Conservation (phyloP, 2,113 vertebrate genomes). For the Cinclus cinclus region DNA sequence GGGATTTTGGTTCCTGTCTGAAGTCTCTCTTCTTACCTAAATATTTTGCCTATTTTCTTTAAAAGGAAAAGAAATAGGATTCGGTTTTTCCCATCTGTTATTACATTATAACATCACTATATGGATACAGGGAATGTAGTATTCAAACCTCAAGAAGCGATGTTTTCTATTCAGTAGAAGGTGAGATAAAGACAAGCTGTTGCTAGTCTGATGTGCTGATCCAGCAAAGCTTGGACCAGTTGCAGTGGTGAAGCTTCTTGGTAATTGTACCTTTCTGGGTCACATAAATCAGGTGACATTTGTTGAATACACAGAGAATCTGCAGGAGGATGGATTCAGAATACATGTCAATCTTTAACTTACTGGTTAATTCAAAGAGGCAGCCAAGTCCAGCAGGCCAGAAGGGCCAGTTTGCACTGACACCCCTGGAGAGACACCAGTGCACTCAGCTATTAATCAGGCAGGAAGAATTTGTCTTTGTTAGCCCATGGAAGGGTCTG, state of each 20-base stretch:
- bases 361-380: not conserved
- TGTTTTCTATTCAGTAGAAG: not conserved
- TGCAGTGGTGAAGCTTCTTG: not conserved
- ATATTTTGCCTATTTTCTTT: not conserved
- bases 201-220: not conserved
- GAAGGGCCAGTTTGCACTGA: not conserved
- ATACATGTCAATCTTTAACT: not conserved
- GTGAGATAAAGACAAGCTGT: not conserved
- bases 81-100: not conserved
- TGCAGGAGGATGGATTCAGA: not conserved
- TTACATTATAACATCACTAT: not conserved
- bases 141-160: not conserved
- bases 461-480: not conserved
- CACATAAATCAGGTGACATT: fast-evolving
- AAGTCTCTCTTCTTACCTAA: not conserved
- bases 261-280: not conserved
- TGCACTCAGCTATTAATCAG: not conserved
- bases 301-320: not conserved
- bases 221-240: not conserved
- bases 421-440: fast-evolving
- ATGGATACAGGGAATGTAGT: not conserved
- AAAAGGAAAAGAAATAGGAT: not conserved
- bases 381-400: not conserved
- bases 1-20: not conserved
- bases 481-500: not conserved